Evolutionary conservation across 2,888 invertebrate species (phyloP), one percentile per base, ranked within the genome.

Genomic region (Panopea generosa): DNA sequence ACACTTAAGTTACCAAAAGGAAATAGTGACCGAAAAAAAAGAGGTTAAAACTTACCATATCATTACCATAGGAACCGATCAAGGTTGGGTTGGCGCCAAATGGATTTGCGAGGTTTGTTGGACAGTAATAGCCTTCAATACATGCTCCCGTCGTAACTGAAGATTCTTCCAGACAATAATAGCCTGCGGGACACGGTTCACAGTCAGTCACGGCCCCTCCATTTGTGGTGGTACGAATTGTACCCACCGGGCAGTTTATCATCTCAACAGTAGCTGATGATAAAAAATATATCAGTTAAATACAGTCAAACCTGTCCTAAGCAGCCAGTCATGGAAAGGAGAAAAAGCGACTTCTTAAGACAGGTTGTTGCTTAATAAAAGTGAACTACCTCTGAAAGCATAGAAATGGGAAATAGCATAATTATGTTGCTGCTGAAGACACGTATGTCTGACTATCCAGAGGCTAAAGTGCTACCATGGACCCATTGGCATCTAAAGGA

Each of bases 191-290:
- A 83, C 91, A 92, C 0, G 91, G 89, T 11, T 67, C 84, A 81
- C 91, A 92, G 75, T 90, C 89, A 1, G 83, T 83, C 16, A 87
- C 82, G n/a, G 72, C 83, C 2, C 70, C 83, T 1, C 84, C 90
- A 4, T 86, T 86, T 1, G 81, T 84, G 11, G 85, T 87, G 22
- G 85, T 84, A 18, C 87, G 82, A 22, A 89, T 86, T 0, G 91
- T 91, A 24, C 91, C 91, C 11, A 90, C 90, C 0, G 91, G 91
- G 72, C 91, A 92, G 43, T 87, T 85, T 9, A 90, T 60, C 84
- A 89, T 87, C 63, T 90, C 91, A n/a, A 87, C 84, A 47, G 90
- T 90, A 6, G 87, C 91, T 91, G 86, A 6, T 9, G 16, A n/a
- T 6, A 18, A 40, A 40, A 40, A n/a, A n/a, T n/a, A n/a, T n/a